Percentiles rank a stretch among this genome's conserved stretches.
These are phyloP conservation scores for Neodiprion pinetum DNA, from an alignment of 1,140 invertebrate species.

Conservation along the genomic window DNA sequence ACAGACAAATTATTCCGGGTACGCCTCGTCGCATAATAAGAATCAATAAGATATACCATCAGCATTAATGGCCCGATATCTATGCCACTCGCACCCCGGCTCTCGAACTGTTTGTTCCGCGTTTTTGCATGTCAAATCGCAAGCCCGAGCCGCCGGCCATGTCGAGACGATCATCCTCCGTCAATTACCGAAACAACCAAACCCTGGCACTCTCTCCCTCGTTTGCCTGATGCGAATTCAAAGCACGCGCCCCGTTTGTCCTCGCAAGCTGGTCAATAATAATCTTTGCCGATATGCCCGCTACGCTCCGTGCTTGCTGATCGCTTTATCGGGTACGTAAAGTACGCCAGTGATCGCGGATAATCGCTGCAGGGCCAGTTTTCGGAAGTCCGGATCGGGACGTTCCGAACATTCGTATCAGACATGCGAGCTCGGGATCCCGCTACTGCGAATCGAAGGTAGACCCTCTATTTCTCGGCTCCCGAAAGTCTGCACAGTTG, in stretches of 20 bases:
- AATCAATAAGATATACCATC: conserved; percentile 45
- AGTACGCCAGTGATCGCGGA: neutral
- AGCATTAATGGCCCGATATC: conserved; percentile 39
- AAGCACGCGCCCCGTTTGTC: no score
- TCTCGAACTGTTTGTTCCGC: conserved; percentile 40
- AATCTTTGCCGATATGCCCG: no score
- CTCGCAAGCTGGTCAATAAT: no score
- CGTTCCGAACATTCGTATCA: neutral
- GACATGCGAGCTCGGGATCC: neutral
- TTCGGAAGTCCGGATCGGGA: neutral
- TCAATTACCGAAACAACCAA: no score
- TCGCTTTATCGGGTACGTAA: neutral
- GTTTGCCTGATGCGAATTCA: no score
- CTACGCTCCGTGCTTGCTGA: neutral
- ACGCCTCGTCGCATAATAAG: conserved; percentile 48
- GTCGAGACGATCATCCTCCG: no score
- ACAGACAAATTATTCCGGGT: conserved; percentile 46
- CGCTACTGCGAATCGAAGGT: neutral
- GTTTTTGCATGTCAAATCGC: conserved; percentile 34
- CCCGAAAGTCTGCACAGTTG: no score
- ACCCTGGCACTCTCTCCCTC: no score
- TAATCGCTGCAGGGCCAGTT: neutral
- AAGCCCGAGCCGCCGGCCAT: no score
- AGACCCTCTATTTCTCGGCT: no score
- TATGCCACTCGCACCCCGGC: conserved; percentile 18